Evolutionary conservation across 2,888 invertebrate species (phyloP), one percentile per base, ranked within the genome.

Genomic region (Himalopsyche tibetana): DNA sequence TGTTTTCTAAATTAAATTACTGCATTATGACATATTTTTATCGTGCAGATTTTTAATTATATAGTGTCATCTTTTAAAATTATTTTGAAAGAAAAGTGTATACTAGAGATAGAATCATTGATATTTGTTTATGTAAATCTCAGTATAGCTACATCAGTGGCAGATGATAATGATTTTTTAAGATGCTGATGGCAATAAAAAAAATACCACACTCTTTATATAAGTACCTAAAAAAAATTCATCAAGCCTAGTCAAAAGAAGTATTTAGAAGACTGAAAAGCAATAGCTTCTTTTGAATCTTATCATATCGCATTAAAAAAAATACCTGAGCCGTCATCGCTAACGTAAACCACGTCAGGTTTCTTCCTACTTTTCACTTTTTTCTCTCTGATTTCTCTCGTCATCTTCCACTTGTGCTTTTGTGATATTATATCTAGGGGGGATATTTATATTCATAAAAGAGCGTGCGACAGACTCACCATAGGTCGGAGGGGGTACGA

Each of bases 321-420:
- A 63, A 63, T 63, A 19, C 28, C 63, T 19, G 0, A 63, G 63
- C 63, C 63, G 63, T 63, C 63, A 63, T 63, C 63, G 63, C 63
- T 63, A 63, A 63, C 63, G 63, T 19, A 63, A 63, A 63, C 63
- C 63, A 63, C 63, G 63, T 63, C 63, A 63, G 63, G 63, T 63
- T 63, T 63, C 63, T 19, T 19, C 63, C 19, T 63, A 11, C 19
- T 1, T 63, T 63, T 19, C n/a, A 63, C 51, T 63, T 63, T 63
- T 63, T 63, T 63, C 63, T 63, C 63, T 63, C 63, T 63, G 63
- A 63, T 63, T 63, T 63, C 63, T 63, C 63, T 19, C 63, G 63
- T 63, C 63, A 63, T 63, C 63, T 63, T 63, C 63, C 63, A 63
- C 63, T 63, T 63, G 63, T 63, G 63, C 63, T 63, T 63, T 63